Base-by-base conservation (phyloP, 2,113 vertebrate species). In the Bungarus multicinctus region DNA sequence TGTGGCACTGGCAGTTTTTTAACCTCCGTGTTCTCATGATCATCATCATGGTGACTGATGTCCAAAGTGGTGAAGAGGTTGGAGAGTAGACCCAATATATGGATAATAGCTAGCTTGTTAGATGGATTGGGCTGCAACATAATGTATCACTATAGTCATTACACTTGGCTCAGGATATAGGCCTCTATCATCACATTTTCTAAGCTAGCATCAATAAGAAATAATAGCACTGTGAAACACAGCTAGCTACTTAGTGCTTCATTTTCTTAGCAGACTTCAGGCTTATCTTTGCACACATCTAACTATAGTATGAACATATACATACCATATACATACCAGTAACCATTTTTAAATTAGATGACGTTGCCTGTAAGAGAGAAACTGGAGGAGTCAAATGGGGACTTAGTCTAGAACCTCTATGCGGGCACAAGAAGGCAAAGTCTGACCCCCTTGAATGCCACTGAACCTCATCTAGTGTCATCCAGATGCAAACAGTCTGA, bases 1-100 rank as follows among this genome's bases (percentile, higher is more conserved):
- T 99, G 98, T 85, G 98, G 98, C 91, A 98, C 98, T 5, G 98
- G 98, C 54, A 98, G 94, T 91, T 98, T 98, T 98, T 99, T 99
- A 94, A 99, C 98, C 93, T 98, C 98, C 0, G 98, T 97, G 95
- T 98, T 97, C 85, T 99, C 99, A 0, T 98, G 99, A 95, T 99
- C 99, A 0, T 99, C 99, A 23, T 99, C 99, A 0, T 99, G 99
- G 96, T 99, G 99, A 97, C 98, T 99, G 97, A 99, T 98, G 94
- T 99, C 99, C 92, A 99, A 96, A 0, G 99, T 99, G 52, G 99
- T 99, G 97, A 99, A 99, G 93, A 99, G 98, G 96, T 99, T 99
- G 96, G 99, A 99, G 58, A 99, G 98, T 93, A 99, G 98, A 47
- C 99, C 99, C 97, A 99, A 96, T 96, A 99, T 99, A 96, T 99